Evolutionary conservation across 2,113 vertebrate species (phyloP).

Genomic region (Gobiocypris rarus): DNA sequence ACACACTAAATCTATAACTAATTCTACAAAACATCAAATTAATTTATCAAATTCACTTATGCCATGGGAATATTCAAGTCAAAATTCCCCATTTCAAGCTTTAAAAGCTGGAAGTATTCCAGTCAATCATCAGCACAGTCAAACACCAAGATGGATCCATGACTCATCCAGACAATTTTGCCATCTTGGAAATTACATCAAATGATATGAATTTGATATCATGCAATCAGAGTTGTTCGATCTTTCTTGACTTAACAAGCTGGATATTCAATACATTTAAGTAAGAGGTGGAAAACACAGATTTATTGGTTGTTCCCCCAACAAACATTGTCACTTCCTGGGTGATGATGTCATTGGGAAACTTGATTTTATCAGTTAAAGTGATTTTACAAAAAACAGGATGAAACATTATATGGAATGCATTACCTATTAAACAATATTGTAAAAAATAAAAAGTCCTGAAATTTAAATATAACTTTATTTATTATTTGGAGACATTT

Average conservation of each 20-base stretch:
- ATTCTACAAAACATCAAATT: background rate
- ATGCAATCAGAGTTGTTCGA: background rate
- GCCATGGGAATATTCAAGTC: too few species aligned
- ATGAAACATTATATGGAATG: background rate
- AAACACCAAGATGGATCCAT: background rate
- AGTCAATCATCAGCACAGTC: background rate
- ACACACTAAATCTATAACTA: background rate
- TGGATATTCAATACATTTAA: background rate
- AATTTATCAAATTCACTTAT: too few species aligned
- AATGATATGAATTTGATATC: background rate
- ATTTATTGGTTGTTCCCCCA: background rate
- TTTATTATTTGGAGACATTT: too few species aligned
- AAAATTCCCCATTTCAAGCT: background rate
- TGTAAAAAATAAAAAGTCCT: background rate
- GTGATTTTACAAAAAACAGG: background rate
- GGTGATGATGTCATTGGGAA: background rate
- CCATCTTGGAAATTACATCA: background rate
- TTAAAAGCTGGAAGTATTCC: background rate
- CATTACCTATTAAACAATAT: background rate
- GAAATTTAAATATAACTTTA: too few species aligned
- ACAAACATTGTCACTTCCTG: background rate
- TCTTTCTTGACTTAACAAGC: background rate
- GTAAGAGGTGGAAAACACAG: background rate
- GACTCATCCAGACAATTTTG: background rate
- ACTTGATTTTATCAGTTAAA: background rate